phyloP scores from a whole-genome alignment of 2,797 vertebrate species.

The Enteromius fasciolatus region DNA sequence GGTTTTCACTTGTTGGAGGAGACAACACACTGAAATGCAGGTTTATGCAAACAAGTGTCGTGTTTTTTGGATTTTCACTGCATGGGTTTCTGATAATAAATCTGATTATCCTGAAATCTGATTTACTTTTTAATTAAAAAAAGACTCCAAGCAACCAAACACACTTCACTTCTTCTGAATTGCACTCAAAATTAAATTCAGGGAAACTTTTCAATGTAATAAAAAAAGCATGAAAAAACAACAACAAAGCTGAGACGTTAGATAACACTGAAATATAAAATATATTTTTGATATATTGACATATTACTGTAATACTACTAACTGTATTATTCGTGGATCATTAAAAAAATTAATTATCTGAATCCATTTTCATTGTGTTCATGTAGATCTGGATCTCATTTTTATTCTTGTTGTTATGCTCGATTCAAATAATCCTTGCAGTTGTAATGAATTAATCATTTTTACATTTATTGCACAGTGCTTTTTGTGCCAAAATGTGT shows the following conservation, averaged over 20 bases:
- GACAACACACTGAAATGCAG: conserved; percentile 7
- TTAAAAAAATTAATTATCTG: neutral
- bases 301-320: neutral
- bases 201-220: neutral
- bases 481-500: neutral
- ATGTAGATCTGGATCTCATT: neutral
- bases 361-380: neutral
- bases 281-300: neutral
- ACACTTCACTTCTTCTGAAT: neutral
- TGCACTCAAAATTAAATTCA: neutral
- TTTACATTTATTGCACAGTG: neutral
- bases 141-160: neutral
- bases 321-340: neutral
- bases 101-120: neutral
- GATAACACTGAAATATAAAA: neutral
- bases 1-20: conserved; percentile 1
- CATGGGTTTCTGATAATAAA: conserved; percentile 1
- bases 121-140: conserved; percentile 13
- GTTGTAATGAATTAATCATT: neutral
- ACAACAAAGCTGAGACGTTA: neutral
- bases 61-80: conserved; percentile 1
- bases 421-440: neutral
- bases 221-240: neutral
- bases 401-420: neutral
- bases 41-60: conserved; percentile 6